Conservation (phyloP, 2,797 vertebrate genomes). For the Macroramphosus scolopax region DNA sequence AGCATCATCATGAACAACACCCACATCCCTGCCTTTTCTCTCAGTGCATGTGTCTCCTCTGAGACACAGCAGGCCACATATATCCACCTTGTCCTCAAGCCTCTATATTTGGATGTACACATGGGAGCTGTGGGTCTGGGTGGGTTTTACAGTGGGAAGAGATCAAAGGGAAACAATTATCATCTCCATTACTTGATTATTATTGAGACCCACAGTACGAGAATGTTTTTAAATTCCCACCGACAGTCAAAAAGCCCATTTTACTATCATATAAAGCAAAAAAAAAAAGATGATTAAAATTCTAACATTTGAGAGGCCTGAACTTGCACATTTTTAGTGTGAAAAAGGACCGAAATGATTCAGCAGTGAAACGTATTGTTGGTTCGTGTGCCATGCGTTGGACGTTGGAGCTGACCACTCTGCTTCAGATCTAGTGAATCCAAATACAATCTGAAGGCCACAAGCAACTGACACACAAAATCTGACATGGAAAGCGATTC, state of each 20-base stretch:
- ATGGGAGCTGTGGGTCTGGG: background rate
- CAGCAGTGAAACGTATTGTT: too few species aligned
- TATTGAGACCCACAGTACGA: too few species aligned
- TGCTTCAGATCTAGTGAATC: conserved; percentile 2
- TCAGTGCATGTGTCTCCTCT: conserved; percentile 4
- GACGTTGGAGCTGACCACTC: too few species aligned
- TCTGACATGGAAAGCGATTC: background rate
- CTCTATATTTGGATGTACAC: conserved; percentile 1
- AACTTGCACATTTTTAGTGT: too few species aligned
- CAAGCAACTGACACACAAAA: background rate
- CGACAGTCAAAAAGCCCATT: background rate
- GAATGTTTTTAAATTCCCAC: background rate
- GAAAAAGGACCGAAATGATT: too few species aligned
- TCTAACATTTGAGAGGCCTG: background rate
- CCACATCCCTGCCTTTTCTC: conserved; percentile 11
- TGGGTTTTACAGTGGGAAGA: conserved; percentile 1
- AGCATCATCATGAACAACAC: background rate
- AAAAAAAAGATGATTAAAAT: too few species aligned
- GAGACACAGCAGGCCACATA: conserved; percentile 8
- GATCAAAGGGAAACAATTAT: background rate
- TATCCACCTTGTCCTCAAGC: background rate
- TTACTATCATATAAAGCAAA: too few species aligned
- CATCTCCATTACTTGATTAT: too few species aligned
- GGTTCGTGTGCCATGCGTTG: too few species aligned
- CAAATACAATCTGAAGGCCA: background rate